Evolutionary conservation across 2,797 vertebrate genomes (phyloP).

Genomic region (Propithecus deckenii): DNA sequence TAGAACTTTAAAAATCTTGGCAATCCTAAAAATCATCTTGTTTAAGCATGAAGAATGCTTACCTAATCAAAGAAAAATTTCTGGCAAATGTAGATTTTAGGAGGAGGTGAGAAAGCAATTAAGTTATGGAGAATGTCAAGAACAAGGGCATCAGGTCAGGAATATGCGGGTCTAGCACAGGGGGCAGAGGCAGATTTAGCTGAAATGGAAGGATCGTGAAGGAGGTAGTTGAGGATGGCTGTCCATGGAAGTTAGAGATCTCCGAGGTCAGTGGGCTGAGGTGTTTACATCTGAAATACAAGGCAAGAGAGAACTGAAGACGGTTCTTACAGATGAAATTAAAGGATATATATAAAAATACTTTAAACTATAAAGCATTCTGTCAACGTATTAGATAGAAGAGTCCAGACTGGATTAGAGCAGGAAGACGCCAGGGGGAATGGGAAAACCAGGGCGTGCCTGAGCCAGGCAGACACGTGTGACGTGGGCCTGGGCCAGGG

Average conservation of each 20-base stretch:
- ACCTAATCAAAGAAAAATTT: neutral
- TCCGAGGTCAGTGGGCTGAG: neutral
- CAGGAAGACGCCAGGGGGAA: neutral
- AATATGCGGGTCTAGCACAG: accelerated
- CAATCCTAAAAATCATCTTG: neutral
- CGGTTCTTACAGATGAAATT: neutral
- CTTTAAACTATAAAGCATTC: neutral
- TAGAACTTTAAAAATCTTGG: neutral
- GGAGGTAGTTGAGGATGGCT: no score
- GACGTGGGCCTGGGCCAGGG: no score
- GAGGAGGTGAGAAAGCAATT: neutral
- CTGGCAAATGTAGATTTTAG: neutral
- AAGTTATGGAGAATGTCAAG: neutral
- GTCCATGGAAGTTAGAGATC: neutral
- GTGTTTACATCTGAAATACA: neutral
- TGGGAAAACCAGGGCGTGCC: neutral
- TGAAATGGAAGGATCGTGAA: neutral
- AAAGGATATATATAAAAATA: neutral
- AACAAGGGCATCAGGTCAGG: no score
- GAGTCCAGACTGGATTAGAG: neutral
- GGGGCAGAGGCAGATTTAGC: neutral
- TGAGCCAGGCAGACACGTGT: accelerated
- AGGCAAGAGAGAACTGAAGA: neutral
- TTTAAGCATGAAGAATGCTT: neutral
- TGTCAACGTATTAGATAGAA: neutral